These are phyloP conservation scores for Anneissia japonica DNA, from an alignment of 35 echinoderm and acorn worm genomes.

Conservation along the genomic window DNA sequence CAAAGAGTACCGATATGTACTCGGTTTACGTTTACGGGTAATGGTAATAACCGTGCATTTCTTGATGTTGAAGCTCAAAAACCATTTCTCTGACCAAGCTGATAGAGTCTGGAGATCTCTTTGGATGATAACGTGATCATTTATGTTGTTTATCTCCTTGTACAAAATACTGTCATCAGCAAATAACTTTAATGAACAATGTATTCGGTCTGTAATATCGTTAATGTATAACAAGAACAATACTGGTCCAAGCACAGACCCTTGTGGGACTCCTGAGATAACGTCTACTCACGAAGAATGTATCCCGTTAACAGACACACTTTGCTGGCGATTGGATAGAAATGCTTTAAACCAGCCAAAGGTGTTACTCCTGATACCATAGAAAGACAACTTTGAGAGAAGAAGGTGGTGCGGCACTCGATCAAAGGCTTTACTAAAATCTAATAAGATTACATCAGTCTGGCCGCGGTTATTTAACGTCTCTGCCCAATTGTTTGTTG, in stretches of 20 bases:
- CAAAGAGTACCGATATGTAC: slow-evolving; percentile 18
- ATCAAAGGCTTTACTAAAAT: slow-evolving; percentile 42
- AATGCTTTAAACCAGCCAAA: slow-evolving; percentile 24
- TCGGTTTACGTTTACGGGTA: slow-evolving; percentile 16
- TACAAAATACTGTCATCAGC: slow-evolving; percentile 50
- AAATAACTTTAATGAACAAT: slow-evolving; percentile 18
- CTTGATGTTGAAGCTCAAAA: slow-evolving; percentile 31
- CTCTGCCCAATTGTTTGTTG: slow-evolving; percentile 5
- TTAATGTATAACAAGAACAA: slow-evolving; percentile 17
- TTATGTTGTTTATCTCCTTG: slow-evolving; percentile 12
- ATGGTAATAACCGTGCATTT: slow-evolving; percentile 31
- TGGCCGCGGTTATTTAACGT: slow-evolving; percentile 13
- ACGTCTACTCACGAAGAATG: slow-evolving; percentile 18
- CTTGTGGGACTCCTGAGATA: not conserved
- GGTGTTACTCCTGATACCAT: not conserved
- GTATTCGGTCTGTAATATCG: slow-evolving; percentile 19
- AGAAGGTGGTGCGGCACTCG: slow-evolving; percentile 6
- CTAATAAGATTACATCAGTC: slow-evolving; percentile 13
- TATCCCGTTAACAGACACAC: not conserved
- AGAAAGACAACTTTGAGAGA: not conserved
- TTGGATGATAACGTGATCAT: slow-evolving; percentile 28
- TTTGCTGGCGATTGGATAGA: not conserved
- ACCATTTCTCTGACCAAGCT: slow-evolving; percentile 29
- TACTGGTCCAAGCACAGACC: slow-evolving; percentile 18
- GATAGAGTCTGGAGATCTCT: slow-evolving; percentile 29